phyloP scores from a whole-genome alignment of 2,113 vertebrate genomes.

The Hydrochoerus hydrochaeris region DNA sequence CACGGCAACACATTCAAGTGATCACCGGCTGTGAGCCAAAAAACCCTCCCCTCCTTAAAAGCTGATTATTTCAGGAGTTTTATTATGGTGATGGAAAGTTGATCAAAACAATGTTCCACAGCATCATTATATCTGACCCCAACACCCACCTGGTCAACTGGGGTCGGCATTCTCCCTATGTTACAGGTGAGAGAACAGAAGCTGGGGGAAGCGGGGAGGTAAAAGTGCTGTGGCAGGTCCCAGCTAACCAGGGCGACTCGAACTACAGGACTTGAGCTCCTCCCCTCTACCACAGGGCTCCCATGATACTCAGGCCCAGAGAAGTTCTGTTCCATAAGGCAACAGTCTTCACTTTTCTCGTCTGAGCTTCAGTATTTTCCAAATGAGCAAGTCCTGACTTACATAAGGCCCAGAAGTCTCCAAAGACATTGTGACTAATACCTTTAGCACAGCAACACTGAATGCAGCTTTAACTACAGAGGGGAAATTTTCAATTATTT shows the following conservation, averaged over 20 bases:
- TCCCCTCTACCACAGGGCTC: not conserved
- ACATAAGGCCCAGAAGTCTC: not conserved
- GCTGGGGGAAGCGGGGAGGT: not conserved
- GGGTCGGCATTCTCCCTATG: not conserved
- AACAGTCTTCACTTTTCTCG: not conserved
- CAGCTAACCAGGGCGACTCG: not conserved
- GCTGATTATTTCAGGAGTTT: not conserved
- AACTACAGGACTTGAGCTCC: not conserved
- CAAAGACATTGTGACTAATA: not conserved
- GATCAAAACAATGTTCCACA: not conserved
- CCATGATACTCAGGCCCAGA: not conserved
- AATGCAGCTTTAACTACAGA: not conserved
- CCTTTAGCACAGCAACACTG: not conserved
- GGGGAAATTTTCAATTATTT: not conserved
- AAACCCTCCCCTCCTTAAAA: not conserved
- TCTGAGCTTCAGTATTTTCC: not conserved
- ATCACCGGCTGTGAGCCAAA: not conserved
- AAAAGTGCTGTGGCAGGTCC: not conserved
- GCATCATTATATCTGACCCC: not conserved
- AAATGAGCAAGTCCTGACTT: conserved; percentile 31
- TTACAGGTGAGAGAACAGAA: not conserved
- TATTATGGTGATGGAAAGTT: not conserved
- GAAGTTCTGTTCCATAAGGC: not conserved
- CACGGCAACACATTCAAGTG: not conserved
- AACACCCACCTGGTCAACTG: not conserved